Evolutionary conservation across 2,113 vertebrate species (phyloP), one percentile per base, ranked within the genome.

Genomic region (Pimephales promelas): DNA sequence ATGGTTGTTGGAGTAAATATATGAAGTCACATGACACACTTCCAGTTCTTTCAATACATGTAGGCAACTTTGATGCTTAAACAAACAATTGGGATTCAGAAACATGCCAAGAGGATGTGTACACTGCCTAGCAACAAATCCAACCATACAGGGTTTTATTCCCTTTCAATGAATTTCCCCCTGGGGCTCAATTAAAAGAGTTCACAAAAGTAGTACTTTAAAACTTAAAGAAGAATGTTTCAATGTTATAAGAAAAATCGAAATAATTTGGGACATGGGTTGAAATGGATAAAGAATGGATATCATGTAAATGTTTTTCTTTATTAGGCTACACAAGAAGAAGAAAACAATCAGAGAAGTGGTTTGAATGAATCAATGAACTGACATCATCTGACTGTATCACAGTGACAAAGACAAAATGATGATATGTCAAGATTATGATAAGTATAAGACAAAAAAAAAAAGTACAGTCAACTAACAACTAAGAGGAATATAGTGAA

Each of bases 1-100:
- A 56, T 28, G n/a, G 28, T 56, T 59, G 56, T 62, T 79, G 22
- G 24, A 61, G 34, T 72, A 79, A 61, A 57, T 40, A 77, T 59
- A 34, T 77, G 45, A 40, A 78, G 10, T 16, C 76, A 79, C 56
- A 61, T 45, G 36, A 62, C 56, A 62, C 24, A 20, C 14, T 79
- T 43, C 1, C 31, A 8, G 28, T 77, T 40, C 11, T 72, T 72
- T 45, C 45, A 45, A 40, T 40, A 40, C 66, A 40, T 70, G 66
- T 70, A 70, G 70, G 40, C 40, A 72, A 24, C 7, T 43, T 6
- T 61, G 34, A 16, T 43, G 75, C 7, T 43, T 43, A 40, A n/a
- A 59, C 34, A 57, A 59, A 59, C 54, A 59, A 40, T 26, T 9
- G 31, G 26, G 54, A 78, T 59, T 59, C 34, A 59, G 16, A 40